A percentile compares a stretch with the other conserved stretches of the same genome.
phyloP scores from a whole-genome alignment of 1,140 invertebrate species.

The Muscidifurax raptorellus region DNA sequence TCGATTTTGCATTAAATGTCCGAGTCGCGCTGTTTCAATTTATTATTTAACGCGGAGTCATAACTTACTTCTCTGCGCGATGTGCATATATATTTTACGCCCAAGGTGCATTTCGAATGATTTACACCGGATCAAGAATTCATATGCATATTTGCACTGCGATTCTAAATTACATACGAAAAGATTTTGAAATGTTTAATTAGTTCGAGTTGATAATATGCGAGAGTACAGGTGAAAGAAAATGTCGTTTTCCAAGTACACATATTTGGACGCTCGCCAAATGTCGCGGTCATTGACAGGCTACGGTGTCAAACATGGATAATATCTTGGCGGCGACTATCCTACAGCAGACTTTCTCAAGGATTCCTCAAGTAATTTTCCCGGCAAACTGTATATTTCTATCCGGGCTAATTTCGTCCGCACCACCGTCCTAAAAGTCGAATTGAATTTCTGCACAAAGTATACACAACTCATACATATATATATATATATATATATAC shows the following conservation, averaged over 20 bases:
- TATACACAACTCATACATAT: no score
- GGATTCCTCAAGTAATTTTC: no score
- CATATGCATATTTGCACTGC: no score
- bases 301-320: not conserved
- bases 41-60: constrained; percentile 8
- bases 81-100: not conserved
- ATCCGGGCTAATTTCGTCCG: not conserved
- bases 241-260: not conserved
- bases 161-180: no score
- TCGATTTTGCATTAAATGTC: not conserved
- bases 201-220: no score
- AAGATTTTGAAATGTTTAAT: no score
- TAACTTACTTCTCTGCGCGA: not conserved
- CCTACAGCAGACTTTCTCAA: no score
- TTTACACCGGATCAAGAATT: no score
- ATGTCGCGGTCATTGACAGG: constrained; percentile 26
- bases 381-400: not conserved
- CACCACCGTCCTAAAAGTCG: no score
- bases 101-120: no score
- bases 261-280: constrained; percentile 17
- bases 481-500: no score
- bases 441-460: not conserved
- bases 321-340: not conserved
- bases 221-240: not conserved
- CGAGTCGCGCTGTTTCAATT: not conserved